Base-by-base conservation (phyloP, 2,113 vertebrate genomes). In the Empidonax traillii region DNA sequence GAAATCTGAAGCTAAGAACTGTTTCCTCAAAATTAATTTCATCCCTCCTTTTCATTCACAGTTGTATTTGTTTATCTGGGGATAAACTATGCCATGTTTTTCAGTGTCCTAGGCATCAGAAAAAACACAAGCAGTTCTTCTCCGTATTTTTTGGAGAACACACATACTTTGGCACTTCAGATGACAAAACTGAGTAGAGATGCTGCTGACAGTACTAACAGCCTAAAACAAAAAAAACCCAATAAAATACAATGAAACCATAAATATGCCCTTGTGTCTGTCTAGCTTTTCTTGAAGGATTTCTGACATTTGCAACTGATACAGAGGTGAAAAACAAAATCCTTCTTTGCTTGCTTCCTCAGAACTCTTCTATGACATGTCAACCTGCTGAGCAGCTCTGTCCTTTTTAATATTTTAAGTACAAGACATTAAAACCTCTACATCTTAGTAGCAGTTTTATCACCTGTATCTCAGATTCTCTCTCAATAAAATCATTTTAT, bases 1-100 rank as follows among this genome's bases (percentile, higher is more conserved):
- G 37, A 84, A 81, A 77, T 59, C 10, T 73, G 31, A 92, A 96
- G 37, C 46, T 61, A 84, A 86, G 46, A 77, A 33, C 41, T 65
- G 4, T 47, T 73, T 69, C 52, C 12, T 46, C 46, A 56, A 53
- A 87, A 86, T 46, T 0, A 51, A 16, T 47, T 73, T 81, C 24
- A 76, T 27, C 19, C 37, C 21, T 83, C 41, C 35, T 69, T 83
- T 90, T 44, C 19, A 55, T 81, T 87, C 52, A 67, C 23, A 59
- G 66, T 47, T 87, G 5, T 61, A 61, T 51, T 72, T 55, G 12
- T 44, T 59, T 63, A 69, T 61, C 21, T 53, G 31, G 10, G 14
- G 35, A 91, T 68, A 84, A 84, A 62, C 31, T 33, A 39, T 0
- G 2, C 6, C 33, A 68, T 19, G 20, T 63, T 75, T 87, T 62